Conservation (phyloP, 2,797 vertebrate species). For the Heliangelus exortis region DNA sequence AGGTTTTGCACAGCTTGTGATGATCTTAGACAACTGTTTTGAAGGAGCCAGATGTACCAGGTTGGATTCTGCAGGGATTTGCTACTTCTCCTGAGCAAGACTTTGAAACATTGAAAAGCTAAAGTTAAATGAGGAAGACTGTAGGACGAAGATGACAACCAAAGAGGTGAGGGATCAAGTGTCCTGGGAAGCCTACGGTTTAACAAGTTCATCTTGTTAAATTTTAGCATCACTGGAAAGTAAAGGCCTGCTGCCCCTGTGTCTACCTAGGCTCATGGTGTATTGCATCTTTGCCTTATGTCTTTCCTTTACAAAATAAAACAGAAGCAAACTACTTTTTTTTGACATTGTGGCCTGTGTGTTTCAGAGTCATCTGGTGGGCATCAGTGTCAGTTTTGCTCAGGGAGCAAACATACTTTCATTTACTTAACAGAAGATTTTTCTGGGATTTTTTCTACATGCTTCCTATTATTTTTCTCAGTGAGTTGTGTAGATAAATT, state of each 20-base stretch:
- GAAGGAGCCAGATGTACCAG: rapidly evolving
- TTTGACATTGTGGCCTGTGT: not conserved
- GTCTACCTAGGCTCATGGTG: not conserved
- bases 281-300: not conserved
- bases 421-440: not conserved
- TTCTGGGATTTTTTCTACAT: not conserved
- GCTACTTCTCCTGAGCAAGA: not conserved
- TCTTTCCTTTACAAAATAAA: not conserved
- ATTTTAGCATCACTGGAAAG: not conserved
- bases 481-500: not conserved
- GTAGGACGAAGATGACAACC: not conserved
- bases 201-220: not conserved
- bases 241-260: not conserved
- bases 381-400: not conserved
- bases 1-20: not conserved
- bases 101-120: not conserved
- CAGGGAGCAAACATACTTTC: not conserved
- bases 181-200: not conserved
- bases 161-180: not conserved
- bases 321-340: not conserved
- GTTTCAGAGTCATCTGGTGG: not conserved
- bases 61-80: not conserved
- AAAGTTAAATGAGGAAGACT: not conserved
- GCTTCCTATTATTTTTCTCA: not conserved
- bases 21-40: not conserved